Conservation (phyloP, 2,113 vertebrate species). For the Chaenogobius annularis region DNA sequence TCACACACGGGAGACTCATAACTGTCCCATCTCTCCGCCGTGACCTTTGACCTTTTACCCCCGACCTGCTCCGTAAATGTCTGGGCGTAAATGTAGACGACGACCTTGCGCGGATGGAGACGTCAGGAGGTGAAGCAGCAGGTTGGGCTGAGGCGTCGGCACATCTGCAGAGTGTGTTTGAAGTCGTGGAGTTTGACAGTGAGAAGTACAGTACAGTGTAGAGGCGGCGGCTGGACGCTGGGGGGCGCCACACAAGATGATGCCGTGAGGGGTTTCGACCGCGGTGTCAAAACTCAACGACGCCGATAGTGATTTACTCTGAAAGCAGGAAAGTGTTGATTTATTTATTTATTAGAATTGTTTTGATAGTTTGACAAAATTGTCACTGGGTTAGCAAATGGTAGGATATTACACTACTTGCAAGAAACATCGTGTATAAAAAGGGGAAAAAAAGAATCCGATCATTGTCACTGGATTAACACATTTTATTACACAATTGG, state of each 20-base stretch:
- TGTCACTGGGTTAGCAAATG: too few species aligned
- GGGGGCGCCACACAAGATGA: neutral
- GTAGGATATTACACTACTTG: too few species aligned
- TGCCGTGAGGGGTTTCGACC: neutral
- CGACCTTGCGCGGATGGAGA: neutral
- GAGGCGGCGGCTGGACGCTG: neutral
- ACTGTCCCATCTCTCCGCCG: conserved; percentile 17
- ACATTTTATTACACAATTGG: too few species aligned
- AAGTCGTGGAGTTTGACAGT: neutral
- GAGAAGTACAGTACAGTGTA: neutral
- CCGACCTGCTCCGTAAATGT: neutral
- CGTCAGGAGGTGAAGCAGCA: neutral
- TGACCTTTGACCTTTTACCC: conserved; percentile 30
- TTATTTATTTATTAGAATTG: too few species aligned
- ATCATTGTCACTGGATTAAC: too few species aligned
- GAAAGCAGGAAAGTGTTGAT: neutral
- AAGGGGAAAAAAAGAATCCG: too few species aligned
- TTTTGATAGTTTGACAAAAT: too few species aligned
- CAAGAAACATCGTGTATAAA: too few species aligned
- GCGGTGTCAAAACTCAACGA: too few species aligned
- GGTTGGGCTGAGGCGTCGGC: too few species aligned
- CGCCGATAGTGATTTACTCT: too few species aligned
- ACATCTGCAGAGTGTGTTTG: neutral
- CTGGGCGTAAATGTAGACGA: neutral
- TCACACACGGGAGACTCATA: conserved; percentile 39